These are phyloP conservation scores for Rosalia funebris DNA, from an alignment of 2,888 invertebrate species.

Conservation along the genomic window DNA sequence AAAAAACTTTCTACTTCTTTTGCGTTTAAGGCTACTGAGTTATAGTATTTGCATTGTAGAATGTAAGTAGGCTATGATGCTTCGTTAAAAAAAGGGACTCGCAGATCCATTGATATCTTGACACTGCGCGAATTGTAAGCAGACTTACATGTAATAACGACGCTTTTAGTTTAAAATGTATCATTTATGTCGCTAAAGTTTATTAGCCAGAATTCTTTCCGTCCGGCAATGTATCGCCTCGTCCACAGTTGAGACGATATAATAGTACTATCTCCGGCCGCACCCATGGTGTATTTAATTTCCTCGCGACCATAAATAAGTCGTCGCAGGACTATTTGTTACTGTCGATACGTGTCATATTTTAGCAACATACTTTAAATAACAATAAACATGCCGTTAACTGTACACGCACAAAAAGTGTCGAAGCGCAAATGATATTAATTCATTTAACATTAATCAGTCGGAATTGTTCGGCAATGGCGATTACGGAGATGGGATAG, in stretches of 20 bases:
- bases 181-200: background rate
- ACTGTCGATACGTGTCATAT: slow-evolving; percentile 13
- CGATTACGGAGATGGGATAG: slow-evolving; percentile 46
- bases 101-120: too few relatives aligned
- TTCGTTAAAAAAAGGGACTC: too few relatives aligned
- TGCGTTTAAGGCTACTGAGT: too few relatives aligned
- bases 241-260: background rate
- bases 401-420: slow-evolving; percentile 20
- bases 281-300: slow-evolving; percentile 13
- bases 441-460: slow-evolving; percentile 29
- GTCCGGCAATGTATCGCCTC: too few relatives aligned
- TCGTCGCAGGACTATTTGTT: slow-evolving; percentile 5
- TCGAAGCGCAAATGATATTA: slow-evolving; percentile 28
- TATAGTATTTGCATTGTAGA: too few relatives aligned
- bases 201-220: background rate
- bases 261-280: background rate
- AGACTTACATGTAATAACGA: too few relatives aligned
- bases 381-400: slow-evolving; percentile 11
- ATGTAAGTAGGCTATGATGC: too few relatives aligned
- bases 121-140: too few relatives aligned
- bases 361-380: slow-evolving; percentile 12
- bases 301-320: slow-evolving; percentile 13
- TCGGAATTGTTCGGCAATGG: slow-evolving; percentile 25
- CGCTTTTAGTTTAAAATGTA: too few relatives aligned
- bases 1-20: too few relatives aligned